These are phyloP conservation scores for Ploceus nigricollis DNA, from an alignment of 2,113 vertebrate genomes.

Conservation along the genomic window DNA sequence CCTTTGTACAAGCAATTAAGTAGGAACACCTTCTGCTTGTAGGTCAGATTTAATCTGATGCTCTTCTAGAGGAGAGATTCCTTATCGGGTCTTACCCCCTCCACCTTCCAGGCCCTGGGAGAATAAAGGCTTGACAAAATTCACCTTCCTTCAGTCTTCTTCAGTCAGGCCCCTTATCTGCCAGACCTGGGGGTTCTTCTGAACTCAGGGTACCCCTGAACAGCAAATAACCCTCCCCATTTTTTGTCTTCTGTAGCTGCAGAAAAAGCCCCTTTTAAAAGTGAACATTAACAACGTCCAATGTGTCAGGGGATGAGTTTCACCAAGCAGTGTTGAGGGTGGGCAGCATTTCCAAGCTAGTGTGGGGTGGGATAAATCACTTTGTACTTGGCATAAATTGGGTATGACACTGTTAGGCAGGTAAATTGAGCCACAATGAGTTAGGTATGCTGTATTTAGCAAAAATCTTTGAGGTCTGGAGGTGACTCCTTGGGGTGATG, in stretches of 20 bases:
- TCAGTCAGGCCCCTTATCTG: background rate
- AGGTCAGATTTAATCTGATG: slow-evolving; percentile 48
- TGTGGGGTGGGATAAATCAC: background rate
- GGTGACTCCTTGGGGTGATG: background rate
- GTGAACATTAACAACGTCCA: rapidly evolving
- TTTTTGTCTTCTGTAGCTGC: background rate
- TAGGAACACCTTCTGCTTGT: background rate
- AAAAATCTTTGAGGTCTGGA: background rate
- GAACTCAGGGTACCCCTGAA: background rate
- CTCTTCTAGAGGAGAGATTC: background rate
- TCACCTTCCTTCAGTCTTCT: background rate
- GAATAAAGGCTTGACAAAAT: background rate
- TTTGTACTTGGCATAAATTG: background rate
- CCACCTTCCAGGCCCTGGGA: background rate
- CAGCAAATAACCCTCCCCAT: background rate
- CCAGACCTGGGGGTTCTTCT: background rate
- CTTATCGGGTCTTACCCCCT: background rate
- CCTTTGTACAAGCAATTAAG: background rate
- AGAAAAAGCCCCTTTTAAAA: background rate
- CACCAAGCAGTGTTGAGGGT: background rate
- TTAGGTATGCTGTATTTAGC: too few species aligned
- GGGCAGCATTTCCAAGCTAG: background rate
- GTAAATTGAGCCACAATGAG: background rate
- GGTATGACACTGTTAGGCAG: background rate
- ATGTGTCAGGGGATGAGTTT: background rate